phyloP scores from a whole-genome alignment of 2,888 invertebrate genomes.

The Kuschelorhynchus macadamiae region DNA sequence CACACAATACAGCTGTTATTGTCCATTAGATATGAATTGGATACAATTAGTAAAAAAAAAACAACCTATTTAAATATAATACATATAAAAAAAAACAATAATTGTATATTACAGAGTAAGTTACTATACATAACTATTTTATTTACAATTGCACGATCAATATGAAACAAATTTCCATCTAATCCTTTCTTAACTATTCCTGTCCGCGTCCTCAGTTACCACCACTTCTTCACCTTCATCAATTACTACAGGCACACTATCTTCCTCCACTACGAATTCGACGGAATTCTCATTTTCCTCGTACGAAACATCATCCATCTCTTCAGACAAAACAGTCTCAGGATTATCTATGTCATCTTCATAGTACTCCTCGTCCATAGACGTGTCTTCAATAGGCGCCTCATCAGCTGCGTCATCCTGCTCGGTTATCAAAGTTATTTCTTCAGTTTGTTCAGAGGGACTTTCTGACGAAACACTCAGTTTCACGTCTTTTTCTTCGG shows the following conservation, averaged over 20 bases:
- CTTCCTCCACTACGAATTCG: neutral
- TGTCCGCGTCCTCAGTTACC: neutral
- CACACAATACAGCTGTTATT: too few relatives aligned
- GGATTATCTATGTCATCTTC: slow-evolving; percentile 14
- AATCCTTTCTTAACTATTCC: too few relatives aligned
- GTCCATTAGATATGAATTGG: too few relatives aligned
- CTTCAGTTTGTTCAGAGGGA: neutral
- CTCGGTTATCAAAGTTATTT: neutral
- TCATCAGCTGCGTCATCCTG: neutral
- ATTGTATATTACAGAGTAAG: too few relatives aligned
- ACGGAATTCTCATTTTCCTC: neutral
- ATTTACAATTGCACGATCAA: too few relatives aligned
- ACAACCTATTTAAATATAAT: too few relatives aligned
- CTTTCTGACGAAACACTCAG: neutral
- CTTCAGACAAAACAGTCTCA: slow-evolving; percentile 1
- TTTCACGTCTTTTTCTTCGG: slow-evolving; percentile 5
- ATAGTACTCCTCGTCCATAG: neutral
- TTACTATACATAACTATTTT: too few relatives aligned
- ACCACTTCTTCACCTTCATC: slow-evolving; percentile 1
- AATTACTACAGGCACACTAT: neutral
- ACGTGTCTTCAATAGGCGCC: neutral
- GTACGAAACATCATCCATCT: neutral
- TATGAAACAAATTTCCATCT: too few relatives aligned
- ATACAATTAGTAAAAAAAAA: too few relatives aligned
- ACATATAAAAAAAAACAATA: too few relatives aligned